Conservation (phyloP, 2,113 vertebrate species). For the Cardinalis cardinalis region DNA sequence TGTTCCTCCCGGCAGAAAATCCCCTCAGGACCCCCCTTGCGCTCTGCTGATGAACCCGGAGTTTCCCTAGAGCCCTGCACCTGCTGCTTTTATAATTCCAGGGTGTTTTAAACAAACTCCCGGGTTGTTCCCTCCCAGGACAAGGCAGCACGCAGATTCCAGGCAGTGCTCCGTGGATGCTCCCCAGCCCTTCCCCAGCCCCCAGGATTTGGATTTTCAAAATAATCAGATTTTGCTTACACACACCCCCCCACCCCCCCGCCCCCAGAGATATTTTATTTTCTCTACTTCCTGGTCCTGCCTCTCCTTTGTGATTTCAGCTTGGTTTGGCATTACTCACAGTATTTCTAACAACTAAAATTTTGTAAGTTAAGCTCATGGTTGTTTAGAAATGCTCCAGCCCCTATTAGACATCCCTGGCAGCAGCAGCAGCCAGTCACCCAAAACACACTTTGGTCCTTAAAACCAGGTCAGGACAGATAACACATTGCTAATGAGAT, state of each 20-base stretch:
- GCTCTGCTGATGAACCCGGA: fast-evolving
- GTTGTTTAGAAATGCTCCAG: neutral
- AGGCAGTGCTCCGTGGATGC: neutral
- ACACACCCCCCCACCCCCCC: fast-evolving
- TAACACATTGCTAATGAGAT: neutral
- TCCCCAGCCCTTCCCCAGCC: neutral
- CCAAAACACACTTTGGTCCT: neutral
- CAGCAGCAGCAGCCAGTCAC: neutral
- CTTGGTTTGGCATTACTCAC: neutral
- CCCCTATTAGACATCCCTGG: fast-evolving
- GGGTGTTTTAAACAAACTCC: neutral
- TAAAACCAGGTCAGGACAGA: neutral
- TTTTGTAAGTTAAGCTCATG: neutral
- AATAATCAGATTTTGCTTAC: neutral
- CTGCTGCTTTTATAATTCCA: fast-evolving
- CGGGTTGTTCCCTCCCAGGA: neutral
- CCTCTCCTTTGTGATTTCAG: neutral
- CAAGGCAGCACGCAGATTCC: neutral
- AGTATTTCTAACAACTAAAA: neutral
- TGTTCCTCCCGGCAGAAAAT: neutral
- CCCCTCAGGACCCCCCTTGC: neutral
- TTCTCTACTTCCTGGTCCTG: neutral
- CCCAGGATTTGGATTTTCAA: neutral
- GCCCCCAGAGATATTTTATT: neutral
- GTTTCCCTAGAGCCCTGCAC: neutral